Evolutionary conservation across 2,113 vertebrate species (phyloP).

Genomic region (Rhea americana): DNA sequence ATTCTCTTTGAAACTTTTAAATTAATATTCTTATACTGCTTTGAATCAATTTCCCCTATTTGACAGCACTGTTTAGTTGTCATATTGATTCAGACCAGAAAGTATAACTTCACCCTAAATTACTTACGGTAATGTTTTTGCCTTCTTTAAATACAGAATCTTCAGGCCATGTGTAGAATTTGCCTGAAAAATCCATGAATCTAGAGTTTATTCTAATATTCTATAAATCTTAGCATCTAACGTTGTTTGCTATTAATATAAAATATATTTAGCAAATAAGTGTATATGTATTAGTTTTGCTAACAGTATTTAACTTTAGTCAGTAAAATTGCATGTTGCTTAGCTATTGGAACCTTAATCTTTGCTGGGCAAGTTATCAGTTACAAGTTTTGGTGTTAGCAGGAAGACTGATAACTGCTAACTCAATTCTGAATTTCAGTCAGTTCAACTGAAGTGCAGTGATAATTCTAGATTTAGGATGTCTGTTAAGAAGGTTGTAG

Average conservation of each 20-base stretch:
- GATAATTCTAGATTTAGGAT: not conserved
- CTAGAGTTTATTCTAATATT: no score
- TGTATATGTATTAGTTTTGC: not conserved
- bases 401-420: not conserved
- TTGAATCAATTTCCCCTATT: not conserved
- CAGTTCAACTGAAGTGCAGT: not conserved
- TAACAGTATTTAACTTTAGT: not conserved
- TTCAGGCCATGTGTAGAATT: not conserved
- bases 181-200: not conserved
- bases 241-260: not conserved
- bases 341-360: not conserved
- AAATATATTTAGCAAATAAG: not conserved
- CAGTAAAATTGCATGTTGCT: not conserved
- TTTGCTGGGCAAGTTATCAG: not conserved
- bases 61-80: not conserved
- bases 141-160: not conserved
- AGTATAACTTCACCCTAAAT: not conserved
- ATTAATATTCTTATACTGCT: no score
- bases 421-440: not conserved
- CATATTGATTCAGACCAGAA: not conserved
- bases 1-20: not conserved
- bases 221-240: not conserved
- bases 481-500: not conserved
- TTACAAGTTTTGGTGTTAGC: not conserved
- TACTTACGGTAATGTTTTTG: not conserved